Conservation (phyloP, 2,888 invertebrate species). For the Meteorus colon region DNA sequence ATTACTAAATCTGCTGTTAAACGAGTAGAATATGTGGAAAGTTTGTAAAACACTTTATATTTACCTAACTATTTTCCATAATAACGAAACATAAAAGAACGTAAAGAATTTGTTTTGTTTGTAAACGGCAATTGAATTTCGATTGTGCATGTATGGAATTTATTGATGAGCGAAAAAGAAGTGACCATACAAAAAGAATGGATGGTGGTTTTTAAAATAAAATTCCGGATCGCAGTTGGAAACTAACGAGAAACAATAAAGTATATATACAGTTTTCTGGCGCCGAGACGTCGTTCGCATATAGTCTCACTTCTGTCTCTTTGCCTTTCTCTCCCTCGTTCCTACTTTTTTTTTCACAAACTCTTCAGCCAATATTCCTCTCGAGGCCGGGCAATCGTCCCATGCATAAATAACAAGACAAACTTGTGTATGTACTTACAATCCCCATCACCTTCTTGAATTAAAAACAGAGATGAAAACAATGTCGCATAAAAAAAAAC, state of each 20-base stretch:
- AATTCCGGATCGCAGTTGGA: neutral
- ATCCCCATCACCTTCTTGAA: constrained; percentile 10
- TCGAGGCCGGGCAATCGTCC: constrained; percentile 8
- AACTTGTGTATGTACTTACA: neutral
- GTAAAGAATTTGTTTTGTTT: neutral
- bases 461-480: neutral
- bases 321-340: neutral
- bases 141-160: neutral
- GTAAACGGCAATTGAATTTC: neutral
- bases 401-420: constrained; percentile 24
- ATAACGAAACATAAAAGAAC: neutral
- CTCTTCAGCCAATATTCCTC: neutral
- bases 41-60: neutral
- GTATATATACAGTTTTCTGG: constrained; percentile 3
- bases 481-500: neutral
- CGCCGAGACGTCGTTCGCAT: constrained; percentile 12
- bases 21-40: neutral
- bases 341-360: neutral
- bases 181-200: neutral
- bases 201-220: constrained; percentile 2
- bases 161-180: neutral
- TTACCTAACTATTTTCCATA: neutral
- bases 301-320: neutral
- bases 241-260: constrained; percentile 11
- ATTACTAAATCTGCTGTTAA: neutral